Percentiles rank a stretch among this genome's conserved stretches.
These are phyloP conservation scores for Caenorhabditis zanzibari DNA, from an alignment of 2,888 invertebrate genomes.

Conservation along the genomic window DNA sequence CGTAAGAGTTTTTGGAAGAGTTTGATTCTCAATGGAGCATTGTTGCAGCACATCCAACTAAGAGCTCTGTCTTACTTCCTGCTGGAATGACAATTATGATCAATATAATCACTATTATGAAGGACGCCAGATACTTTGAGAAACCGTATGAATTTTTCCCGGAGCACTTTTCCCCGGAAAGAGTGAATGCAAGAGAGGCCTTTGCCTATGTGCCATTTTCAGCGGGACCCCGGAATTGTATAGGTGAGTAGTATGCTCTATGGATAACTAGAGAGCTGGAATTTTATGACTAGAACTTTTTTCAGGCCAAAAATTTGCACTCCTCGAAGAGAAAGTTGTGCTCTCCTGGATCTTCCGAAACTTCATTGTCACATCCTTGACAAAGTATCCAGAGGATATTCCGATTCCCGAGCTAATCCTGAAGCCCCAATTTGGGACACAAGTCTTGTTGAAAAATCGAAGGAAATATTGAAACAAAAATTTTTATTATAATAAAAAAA, in stretches of 20 bases:
- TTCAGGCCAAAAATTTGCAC: slow-evolving; percentile 82
- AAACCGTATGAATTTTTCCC: slow-evolving; percentile 84
- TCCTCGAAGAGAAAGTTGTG: slow-evolving; percentile 84
- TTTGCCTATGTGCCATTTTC: slow-evolving; percentile 85
- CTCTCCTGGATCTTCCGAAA: slow-evolving; percentile 83
- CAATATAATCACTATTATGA: slow-evolving; percentile 40
- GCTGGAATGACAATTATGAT: slow-evolving; percentile 50
- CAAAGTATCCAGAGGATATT: slow-evolving; percentile 36
- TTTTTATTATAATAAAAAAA: not conserved
- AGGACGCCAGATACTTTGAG: slow-evolving; percentile 47
- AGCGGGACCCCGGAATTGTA: slow-evolving; percentile 85
- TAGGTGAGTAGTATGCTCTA: too few species aligned
- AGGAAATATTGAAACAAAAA: slow-evolving; percentile 31
- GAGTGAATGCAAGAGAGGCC: slow-evolving; percentile 83
- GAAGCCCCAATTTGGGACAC: slow-evolving; percentile 39
- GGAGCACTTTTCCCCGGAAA: slow-evolving; percentile 84
- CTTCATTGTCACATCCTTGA: slow-evolving; percentile 69
- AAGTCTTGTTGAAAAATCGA: slow-evolving; percentile 28
- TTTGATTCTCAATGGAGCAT: too few species aligned
- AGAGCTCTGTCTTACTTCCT: slow-evolving; percentile 20
- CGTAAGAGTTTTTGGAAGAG: too few species aligned
- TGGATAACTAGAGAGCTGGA: too few species aligned
- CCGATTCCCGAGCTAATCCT: slow-evolving; percentile 43
- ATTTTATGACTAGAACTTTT: too few species aligned
- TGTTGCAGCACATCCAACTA: slow-evolving; percentile 37